Conservation (phyloP, 2,888 invertebrate species). For the Mythimna lalbum region DNA sequence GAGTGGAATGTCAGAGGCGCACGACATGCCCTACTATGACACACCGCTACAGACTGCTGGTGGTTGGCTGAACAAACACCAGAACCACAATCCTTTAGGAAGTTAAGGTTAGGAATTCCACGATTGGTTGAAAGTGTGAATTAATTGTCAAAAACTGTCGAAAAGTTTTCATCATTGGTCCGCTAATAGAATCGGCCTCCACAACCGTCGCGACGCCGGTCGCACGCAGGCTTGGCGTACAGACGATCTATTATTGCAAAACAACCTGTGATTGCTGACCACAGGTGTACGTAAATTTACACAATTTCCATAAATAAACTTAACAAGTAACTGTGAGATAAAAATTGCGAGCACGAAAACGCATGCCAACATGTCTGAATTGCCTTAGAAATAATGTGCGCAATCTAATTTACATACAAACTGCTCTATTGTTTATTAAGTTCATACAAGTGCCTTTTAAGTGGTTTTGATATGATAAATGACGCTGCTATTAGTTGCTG, state of each 20-base stretch:
- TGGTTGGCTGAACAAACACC: conserved; percentile 26
- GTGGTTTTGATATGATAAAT: conserved; percentile 52
- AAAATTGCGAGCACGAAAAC: conserved; percentile 50
- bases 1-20: conserved; percentile 78
- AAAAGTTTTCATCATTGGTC: conserved; percentile 68
- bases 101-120: conserved; percentile 5
- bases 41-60: conserved; percentile 48
- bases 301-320: conserved; percentile 61
- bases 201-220: conserved; percentile 47
- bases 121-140: conserved; percentile 12
- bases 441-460: conserved; percentile 43
- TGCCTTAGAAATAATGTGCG: conserved; percentile 55
- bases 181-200: conserved; percentile 75
- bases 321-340: conserved; percentile 47
- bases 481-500: conserved; percentile 40
- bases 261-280: conserved; percentile 61
- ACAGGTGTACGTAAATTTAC: conserved; percentile 46
- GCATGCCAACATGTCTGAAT: conserved; percentile 31
- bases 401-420: conserved; percentile 71
- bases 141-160: conserved; percentile 28
- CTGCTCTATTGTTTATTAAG: conserved; percentile 69
- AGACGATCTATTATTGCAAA: conserved; percentile 61
- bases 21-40: conserved; percentile 73
- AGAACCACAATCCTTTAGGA: conserved; percentile 13
- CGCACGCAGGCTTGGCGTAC: conserved; percentile 48